Base-by-base conservation (phyloP, 2,888 invertebrate species). In the Tholera decimalis region DNA sequence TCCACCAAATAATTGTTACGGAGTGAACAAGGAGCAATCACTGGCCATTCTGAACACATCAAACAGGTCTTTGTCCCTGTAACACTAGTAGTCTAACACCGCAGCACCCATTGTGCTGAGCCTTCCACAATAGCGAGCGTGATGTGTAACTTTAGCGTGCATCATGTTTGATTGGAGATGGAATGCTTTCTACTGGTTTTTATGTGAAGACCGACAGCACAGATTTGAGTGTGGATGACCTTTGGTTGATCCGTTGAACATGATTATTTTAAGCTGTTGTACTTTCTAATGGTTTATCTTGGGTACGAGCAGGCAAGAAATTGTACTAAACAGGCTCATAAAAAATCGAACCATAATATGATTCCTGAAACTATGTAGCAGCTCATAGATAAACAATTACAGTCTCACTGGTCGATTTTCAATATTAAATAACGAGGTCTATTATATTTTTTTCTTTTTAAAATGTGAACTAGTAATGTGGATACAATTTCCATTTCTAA, bases 61-160 rank as follows among this genome's bases (percentile, higher is more conserved):
- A 81, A 83, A 78, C 77, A 69, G 41, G 22, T 57, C 79, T 80
- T 88, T 87, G 85, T 87, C 46, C 62, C 75, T 79, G 87, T 89
- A 89, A 89, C 83, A 89, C 90, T 86, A 85, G 90, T 89, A 89
- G 89, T 87, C 79, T 79, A 69, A 82, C 82, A 75, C 57, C 63
- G 67, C 61, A 54, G 70, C 55, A 44, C 44, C 68, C 65, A 77
- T 85, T 80, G 77, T 80, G 70, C 68, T 56, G 44, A 53, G 28
- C 41, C 28, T 44, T 30, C 22, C 35, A 83, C 79, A 82, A 83
- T 73, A 65, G 72, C 26, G n/a, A 73, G 58, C 78, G 82, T 82
- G 80, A 81, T 80, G 70, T 46, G 76, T 55, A 63, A 69, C 69
- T 78, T 83, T 78, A 66, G 28, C 60, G n/a, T 50, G 59, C 39